A percentile compares a stretch with the other conserved stretches of the same genome.
Conservation (phyloP, 2,888 invertebrate genomes). For the Acleris sparsana region DNA sequence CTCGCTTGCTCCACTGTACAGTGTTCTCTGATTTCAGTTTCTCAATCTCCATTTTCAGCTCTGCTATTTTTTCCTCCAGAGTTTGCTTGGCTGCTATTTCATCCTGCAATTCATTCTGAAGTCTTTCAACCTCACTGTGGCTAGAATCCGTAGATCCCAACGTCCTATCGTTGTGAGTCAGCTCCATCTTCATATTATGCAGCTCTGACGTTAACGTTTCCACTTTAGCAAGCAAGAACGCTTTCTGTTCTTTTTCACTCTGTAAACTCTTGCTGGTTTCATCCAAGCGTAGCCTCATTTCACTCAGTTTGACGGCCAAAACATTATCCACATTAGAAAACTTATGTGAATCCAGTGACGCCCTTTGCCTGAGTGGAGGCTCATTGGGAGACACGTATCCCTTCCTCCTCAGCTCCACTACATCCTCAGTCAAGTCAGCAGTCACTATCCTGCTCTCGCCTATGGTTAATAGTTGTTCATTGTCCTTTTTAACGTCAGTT, state of each 20-base stretch:
- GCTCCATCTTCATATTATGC: constrained; percentile 69
- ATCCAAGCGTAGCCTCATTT: constrained; percentile 66
- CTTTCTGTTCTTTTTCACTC: constrained; percentile 73
- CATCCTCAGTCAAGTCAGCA: constrained; percentile 71
- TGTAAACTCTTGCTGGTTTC: constrained; percentile 71
- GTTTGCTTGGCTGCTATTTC: constrained; percentile 78
- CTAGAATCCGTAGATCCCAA: constrained; percentile 76
- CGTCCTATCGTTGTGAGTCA: constrained; percentile 69
- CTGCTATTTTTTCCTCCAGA: constrained; percentile 72
- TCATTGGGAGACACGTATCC: constrained; percentile 66
- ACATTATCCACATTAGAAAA: constrained; percentile 75
- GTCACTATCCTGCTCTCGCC: constrained; percentile 74
- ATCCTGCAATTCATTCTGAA: constrained; percentile 77
- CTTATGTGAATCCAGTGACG: constrained; percentile 75
- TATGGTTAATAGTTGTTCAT: constrained; percentile 88
- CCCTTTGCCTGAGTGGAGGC: constrained; percentile 63
- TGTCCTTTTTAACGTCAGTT: constrained; percentile 89
- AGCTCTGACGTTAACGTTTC: constrained; percentile 70
- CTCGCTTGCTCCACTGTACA: constrained; percentile 96
- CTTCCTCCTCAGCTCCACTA: constrained; percentile 70
- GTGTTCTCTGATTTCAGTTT: constrained; percentile 95
- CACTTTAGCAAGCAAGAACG: constrained; percentile 68
- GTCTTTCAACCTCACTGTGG: constrained; percentile 74
- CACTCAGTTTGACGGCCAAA: constrained; percentile 70
- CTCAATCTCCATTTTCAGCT: constrained; percentile 87